Conservation (phyloP, 2,797 vertebrate species). For the Cottoperca gobio region DNA sequence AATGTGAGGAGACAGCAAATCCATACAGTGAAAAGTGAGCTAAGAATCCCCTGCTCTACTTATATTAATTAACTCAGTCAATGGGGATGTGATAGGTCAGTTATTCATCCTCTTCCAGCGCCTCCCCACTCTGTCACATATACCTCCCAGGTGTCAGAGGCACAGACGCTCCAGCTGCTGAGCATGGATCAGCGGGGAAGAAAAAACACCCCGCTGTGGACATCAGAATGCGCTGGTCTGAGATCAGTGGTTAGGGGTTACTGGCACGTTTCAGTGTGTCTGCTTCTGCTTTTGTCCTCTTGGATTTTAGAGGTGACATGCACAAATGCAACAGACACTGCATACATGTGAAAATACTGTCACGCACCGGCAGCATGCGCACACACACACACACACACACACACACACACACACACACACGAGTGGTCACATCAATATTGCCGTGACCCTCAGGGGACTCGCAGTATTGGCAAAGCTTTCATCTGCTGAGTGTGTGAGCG, state of each 20-base stretch:
- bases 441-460: slow-evolving; percentile 75
- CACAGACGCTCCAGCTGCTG: slow-evolving; percentile 62
- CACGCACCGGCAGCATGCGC: slow-evolving; percentile 32
- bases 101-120: slow-evolving; percentile 81
- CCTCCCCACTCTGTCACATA: slow-evolving; percentile 77
- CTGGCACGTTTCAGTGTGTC: slow-evolving; percentile 40
- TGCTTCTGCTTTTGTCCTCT: slow-evolving; percentile 49
- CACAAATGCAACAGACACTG: slow-evolving; percentile 45
- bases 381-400: slow-evolving; percentile 40
- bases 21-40: slow-evolving; percentile 85
- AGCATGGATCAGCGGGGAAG: slow-evolving; percentile 28
- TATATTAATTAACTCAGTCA: slow-evolving; percentile 87
- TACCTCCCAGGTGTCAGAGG: slow-evolving; percentile 78
- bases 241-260: slow-evolving; percentile 66
- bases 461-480: slow-evolving; percentile 80
- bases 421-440: slow-evolving; percentile 78
- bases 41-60: slow-evolving; percentile 82
- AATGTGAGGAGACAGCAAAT: slow-evolving; percentile 85
- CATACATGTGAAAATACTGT: slow-evolving; percentile 45
- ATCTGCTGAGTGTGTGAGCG: slow-evolving; percentile 76
- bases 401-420: slow-evolving; percentile 55
- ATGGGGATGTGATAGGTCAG: slow-evolving; percentile 85
- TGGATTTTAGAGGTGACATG: slow-evolving; percentile 56
- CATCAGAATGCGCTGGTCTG: slow-evolving; percentile 41
- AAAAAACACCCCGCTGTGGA: not conserved